Percentiles rank a stretch among this genome's conserved stretches.
phyloP scores from a whole-genome alignment of 2,113 vertebrate species.

The Xiphorhynchus elegans region DNA sequence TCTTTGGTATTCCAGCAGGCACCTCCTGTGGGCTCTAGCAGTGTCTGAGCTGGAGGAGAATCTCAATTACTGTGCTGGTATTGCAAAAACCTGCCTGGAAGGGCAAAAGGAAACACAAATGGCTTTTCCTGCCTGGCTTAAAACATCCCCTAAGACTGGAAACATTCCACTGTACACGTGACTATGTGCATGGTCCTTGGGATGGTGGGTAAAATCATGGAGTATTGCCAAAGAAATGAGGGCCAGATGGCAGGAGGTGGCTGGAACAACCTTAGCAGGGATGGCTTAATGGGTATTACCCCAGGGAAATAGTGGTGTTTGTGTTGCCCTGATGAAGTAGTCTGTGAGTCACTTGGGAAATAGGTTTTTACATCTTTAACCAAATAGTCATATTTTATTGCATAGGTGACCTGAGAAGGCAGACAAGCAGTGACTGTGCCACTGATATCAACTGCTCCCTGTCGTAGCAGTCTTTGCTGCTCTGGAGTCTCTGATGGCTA shows the following conservation, averaged over 20 bases:
- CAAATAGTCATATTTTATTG: background rate
- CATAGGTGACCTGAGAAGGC: background rate
- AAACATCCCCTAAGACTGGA: accelerated
- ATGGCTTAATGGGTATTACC: background rate
- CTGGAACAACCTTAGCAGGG: background rate
- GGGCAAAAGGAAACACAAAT: background rate
- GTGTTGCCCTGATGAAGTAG: background rate
- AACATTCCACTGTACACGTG: accelerated
- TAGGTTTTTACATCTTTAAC: background rate
- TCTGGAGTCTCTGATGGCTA: background rate
- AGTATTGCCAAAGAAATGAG: background rate
- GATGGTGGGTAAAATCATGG: background rate
- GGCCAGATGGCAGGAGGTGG: background rate
- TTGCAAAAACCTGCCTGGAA: background rate
- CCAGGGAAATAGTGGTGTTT: background rate
- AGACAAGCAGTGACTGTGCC: background rate
- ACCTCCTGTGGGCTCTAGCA: background rate
- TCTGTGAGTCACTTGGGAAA: background rate
- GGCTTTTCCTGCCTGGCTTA: accelerated
- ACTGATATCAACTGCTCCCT: background rate
- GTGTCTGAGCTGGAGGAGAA: background rate
- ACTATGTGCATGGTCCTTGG: too few relatives aligned
- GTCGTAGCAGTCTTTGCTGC: background rate
- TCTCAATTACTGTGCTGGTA: background rate
- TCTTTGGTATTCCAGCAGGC: background rate